A percentile compares a stretch with the other conserved stretches of the same genome.
Conservation (phyloP, 2,888 invertebrate species). For the Stenurella melanura region DNA sequence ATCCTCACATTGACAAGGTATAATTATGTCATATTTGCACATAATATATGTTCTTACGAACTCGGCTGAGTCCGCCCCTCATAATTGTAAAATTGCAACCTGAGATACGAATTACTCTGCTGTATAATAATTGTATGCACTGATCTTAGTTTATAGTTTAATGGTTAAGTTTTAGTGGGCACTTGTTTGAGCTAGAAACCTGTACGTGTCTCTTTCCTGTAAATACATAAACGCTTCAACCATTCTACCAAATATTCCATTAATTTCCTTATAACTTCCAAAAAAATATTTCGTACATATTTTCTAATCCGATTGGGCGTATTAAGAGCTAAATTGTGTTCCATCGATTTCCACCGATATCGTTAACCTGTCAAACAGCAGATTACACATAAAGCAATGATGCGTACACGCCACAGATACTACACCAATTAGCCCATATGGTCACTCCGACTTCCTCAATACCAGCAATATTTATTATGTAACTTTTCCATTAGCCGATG, state of each 20-base stretch:
- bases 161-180: no score
- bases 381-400: neutral
- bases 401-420: neutral
- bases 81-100: no score
- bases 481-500: conserved; percentile 27
- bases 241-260: neutral
- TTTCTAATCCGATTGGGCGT: neutral
- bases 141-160: no score
- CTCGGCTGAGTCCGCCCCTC: no score
- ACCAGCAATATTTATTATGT: conserved; percentile 6
- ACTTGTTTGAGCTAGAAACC: no score
- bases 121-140: no score
- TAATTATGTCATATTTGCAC: no score
- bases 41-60: no score
- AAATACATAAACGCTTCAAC: neutral
- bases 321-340: neutral
- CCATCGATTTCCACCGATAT: neutral
- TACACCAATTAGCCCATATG: conserved; percentile 10
- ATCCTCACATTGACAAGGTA: no score
- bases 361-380: neutral
- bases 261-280: neutral
- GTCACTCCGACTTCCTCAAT: conserved; percentile 12
- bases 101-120: no score
- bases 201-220: no score
- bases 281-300: neutral